phyloP scores from a whole-genome alignment of 2,797 vertebrate genomes.

The Serranus cabrilla region DNA sequence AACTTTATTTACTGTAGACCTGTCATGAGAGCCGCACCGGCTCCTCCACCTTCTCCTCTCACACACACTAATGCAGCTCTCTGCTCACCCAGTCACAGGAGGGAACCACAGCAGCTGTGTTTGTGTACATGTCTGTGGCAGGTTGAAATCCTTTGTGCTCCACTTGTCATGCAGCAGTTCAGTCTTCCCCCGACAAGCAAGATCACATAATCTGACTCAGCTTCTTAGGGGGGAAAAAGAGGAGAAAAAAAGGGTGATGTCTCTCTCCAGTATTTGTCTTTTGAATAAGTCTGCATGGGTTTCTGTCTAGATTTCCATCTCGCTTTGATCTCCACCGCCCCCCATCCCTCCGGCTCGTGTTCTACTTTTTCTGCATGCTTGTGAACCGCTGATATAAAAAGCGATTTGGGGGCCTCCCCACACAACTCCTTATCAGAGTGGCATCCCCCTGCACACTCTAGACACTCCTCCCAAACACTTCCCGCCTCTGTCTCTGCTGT shows the following conservation, averaged over 20 bases:
- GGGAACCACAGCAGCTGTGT: conserved; percentile 56
- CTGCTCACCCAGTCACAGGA: conserved; percentile 36
- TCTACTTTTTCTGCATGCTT: conserved; percentile 58
- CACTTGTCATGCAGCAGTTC: conserved; percentile 55
- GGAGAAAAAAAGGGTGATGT: conserved; percentile 19
- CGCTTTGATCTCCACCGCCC: conserved; percentile 65
- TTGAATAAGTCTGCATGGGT: conserved; percentile 49
- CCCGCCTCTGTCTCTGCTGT: conserved; percentile 59
- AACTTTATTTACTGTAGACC: conserved; percentile 64
- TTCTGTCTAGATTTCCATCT: conserved; percentile 67
- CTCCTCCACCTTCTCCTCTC: conserved; percentile 24
- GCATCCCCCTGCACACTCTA: conserved; percentile 62
- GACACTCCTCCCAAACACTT: conserved; percentile 67
- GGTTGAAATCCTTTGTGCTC: conserved; percentile 66
- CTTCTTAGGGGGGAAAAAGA: conserved; percentile 14
- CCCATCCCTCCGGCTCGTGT: conserved; percentile 39
- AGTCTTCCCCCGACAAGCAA: conserved; percentile 43
- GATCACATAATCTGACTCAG: conserved; percentile 71
- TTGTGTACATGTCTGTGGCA: conserved; percentile 58
- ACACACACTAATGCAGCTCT: conserved; percentile 46
- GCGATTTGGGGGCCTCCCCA: conserved; percentile 68
- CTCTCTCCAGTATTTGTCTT: conserved; percentile 52
- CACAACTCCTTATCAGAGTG: conserved; percentile 60
- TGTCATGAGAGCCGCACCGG: conserved; percentile 49
- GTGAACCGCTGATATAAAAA: conserved; percentile 67